A percentile compares a stretch with the other conserved stretches of the same genome.
Conservation (phyloP, 2,888 invertebrate species). For the Parnassius glacialis region DNA sequence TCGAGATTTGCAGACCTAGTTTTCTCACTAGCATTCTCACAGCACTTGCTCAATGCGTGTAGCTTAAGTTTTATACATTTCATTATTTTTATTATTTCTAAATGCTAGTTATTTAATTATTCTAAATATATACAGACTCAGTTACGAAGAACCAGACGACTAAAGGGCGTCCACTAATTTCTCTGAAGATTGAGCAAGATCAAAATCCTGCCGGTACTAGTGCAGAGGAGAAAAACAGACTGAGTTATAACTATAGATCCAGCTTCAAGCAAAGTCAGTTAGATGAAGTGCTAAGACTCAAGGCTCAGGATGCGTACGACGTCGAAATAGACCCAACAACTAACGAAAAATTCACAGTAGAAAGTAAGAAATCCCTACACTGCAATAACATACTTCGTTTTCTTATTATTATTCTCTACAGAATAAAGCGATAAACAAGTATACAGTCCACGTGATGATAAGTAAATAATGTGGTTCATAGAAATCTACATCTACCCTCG, state of each 20-base stretch:
- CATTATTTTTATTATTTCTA: no score
- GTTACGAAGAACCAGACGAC: slow-evolving; percentile 50
- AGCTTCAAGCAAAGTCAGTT: slow-evolving; percentile 68
- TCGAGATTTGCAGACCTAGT: no score
- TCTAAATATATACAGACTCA: slow-evolving; percentile 45
- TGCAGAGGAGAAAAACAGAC: slow-evolving; percentile 68
- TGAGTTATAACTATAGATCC: slow-evolving; percentile 73
- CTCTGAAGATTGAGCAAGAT: slow-evolving; percentile 49
- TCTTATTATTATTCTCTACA: no score
- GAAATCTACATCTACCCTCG: no score
- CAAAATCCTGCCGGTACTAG: slow-evolving; percentile 70
- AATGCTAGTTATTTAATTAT: neutral
- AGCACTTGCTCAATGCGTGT: no score
- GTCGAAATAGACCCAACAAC: slow-evolving; percentile 45
- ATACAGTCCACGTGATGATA: no score
- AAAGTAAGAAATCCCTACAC: slow-evolving; percentile 17
- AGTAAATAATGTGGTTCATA: no score
- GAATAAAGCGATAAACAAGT: no score
- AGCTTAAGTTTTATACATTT: no score
- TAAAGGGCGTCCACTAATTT: slow-evolving; percentile 59
- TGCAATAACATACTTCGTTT: no score
- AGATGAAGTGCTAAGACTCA: slow-evolving; percentile 53
- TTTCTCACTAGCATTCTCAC: no score
- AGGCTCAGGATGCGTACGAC: slow-evolving; percentile 42
- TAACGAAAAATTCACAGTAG: slow-evolving; percentile 47